phyloP scores from a whole-genome alignment of 2,888 invertebrate species.

The Gibbula magus region DNA sequence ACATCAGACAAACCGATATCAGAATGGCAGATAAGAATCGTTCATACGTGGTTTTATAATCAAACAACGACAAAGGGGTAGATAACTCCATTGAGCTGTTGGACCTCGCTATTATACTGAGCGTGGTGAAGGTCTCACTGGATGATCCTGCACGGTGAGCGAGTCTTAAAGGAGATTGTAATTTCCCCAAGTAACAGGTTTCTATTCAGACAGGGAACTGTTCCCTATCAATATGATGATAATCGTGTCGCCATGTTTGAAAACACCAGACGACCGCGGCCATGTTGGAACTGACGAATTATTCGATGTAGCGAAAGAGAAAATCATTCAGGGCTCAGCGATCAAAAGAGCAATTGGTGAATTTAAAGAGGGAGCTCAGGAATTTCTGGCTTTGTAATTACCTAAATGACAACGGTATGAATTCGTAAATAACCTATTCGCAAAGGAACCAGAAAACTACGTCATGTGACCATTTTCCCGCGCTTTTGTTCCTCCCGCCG shows the following conservation, averaged over 20 bases:
- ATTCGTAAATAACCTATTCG: not conserved
- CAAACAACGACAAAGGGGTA: too few relatives aligned
- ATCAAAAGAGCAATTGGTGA: not conserved
- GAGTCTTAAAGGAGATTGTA: not conserved
- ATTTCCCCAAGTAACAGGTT: not conserved
- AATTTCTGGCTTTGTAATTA: not conserved
- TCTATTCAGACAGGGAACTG: not conserved
- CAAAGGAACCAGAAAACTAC: not conserved
- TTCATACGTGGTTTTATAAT: too few relatives aligned
- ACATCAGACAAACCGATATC: too few relatives aligned
- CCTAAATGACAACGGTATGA: not conserved
- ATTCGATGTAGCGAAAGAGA: not conserved
- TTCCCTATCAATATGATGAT: not conserved
- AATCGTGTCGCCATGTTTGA: not conserved
- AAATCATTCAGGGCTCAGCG: not conserved
- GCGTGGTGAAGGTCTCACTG: too few relatives aligned
- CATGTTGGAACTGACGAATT: not conserved
- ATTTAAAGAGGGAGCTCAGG: not conserved
- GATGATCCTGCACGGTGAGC: not conserved
- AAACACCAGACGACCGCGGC: not conserved
- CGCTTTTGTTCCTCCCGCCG: not conserved
- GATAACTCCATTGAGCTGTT: too few relatives aligned
- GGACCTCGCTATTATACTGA: too few relatives aligned
- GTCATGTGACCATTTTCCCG: slow-evolving; percentile 5
- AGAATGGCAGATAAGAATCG: too few relatives aligned